Evolutionary conservation across 2,797 vertebrate genomes (phyloP).

Genomic region (Acanthurus lineatus): DNA sequence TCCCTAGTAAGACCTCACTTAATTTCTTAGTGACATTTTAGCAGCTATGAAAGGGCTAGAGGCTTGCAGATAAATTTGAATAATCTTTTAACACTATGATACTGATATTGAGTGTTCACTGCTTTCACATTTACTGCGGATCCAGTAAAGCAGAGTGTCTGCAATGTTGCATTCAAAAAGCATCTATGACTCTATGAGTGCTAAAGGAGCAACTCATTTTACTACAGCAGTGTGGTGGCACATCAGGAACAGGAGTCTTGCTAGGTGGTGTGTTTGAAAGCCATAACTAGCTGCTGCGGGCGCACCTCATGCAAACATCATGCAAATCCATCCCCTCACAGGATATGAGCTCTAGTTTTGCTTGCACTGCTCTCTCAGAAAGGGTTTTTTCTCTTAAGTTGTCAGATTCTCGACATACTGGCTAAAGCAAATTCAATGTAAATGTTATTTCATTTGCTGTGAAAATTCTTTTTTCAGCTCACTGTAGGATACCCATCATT

Average conservation of each 20-base stretch:
- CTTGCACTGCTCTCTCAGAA: conserved; percentile 10
- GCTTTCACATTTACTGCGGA: neutral
- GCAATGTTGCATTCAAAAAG: neutral
- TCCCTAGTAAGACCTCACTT: neutral
- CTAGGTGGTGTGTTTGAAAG: conserved; percentile 50
- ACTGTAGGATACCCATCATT: accelerated
- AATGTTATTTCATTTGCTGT: neutral
- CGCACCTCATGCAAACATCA: conserved; percentile 72
- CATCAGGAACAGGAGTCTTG: neutral
- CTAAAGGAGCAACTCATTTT: neutral
- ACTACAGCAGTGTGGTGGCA: conserved; percentile 21
- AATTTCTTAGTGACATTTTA: conserved; percentile 4
- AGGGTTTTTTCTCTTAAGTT: conserved; percentile 16
- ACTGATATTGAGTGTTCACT: neutral
- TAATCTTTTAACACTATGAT: neutral
- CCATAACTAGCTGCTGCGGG: conserved; percentile 64
- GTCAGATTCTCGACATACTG: neutral
- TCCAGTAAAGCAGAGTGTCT: neutral
- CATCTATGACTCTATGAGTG: neutral
- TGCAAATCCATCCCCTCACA: conserved; percentile 65
- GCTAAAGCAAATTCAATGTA: neutral
- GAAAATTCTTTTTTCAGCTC: neutral
- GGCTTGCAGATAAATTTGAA: neutral
- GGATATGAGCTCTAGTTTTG: conserved; percentile 5
- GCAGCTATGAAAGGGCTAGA: neutral